Base-by-base conservation (phyloP, 2,888 invertebrate genomes). In the Microchrysa polita region DNA sequence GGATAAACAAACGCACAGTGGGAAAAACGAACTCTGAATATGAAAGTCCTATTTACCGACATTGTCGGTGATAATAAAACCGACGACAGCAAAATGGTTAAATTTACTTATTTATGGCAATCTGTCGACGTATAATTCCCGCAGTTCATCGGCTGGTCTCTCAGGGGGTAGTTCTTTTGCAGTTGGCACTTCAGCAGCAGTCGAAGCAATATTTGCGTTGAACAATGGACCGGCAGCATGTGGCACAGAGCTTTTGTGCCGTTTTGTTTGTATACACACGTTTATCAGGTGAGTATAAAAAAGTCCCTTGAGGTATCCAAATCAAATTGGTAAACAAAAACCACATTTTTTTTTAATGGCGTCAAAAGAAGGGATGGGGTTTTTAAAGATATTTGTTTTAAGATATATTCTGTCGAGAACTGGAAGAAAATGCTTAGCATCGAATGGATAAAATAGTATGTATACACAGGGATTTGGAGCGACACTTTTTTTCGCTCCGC, bases 21-120 rank as follows among this genome's bases (percentile, higher is more conserved):
- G n/a, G 44, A 44, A 18, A 22, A 65, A 10, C 53, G n/a, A 34
- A 48, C 40, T n/a, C 53, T 67, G 67, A 67, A 67, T 57, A 55
- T 69, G 40, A 40, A 69, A 69, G 16, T 59, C 59, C 9, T 59
- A 59, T 59, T 59, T 59, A 27, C 20, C 69, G 48, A 61, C 61
- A n/a, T 34, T 22, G 27, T 9, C 48, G 60, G 60, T 48, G 44
- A 60, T 72, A 72, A 72, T 72, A 72, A 72, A 72, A 60, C n/a
- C n/a, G n/a, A n/a, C 60, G 72, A 40, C 34, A 34, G 72, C 60
- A 59, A 72, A 44, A 60, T 60, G 60, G 59, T 72, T 59, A 72
- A 72, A 72, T 72, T 72, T 72, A 72, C 72, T 72, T 72, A 72
- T 72, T 72, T 72, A 72, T 72, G 14, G 55, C 57, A 55, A 5